Percentiles rank a stretch among this genome's conserved stretches.
These are phyloP conservation scores for human (Homo sapiens) DNA, from an alignment of 2,113 vertebrate species.

Conservation along the genomic window DNA sequence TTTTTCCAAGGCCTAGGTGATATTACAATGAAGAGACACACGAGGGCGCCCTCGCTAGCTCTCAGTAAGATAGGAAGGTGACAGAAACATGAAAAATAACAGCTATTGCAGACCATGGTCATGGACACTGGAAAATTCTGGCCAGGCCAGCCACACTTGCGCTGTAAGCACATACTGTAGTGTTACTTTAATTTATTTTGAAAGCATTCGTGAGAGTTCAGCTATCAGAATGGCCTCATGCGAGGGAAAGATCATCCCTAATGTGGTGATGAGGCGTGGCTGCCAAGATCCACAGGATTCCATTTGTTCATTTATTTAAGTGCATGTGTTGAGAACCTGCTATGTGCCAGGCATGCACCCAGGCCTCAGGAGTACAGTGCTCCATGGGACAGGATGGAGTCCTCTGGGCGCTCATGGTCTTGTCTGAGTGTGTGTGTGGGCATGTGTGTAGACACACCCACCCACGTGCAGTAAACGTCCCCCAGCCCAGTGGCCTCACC, in stretches of 20 bases:
- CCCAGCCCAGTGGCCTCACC: rapidly evolving
- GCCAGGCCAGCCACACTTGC: not conserved
- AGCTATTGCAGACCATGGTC: not conserved
- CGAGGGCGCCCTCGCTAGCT: not conserved
- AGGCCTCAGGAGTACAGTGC: not conserved
- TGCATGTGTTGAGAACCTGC: not conserved
- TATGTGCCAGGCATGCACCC: not conserved
- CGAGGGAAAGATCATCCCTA: not conserved
- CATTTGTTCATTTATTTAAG: not conserved
- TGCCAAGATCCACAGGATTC: not conserved
- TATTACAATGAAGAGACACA: not conserved
- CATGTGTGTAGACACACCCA: rapidly evolving
- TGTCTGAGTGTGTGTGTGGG: not conserved
- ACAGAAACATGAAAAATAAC: not conserved
- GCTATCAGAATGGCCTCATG: not conserved
- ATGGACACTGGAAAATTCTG: not conserved
- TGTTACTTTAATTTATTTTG: not conserved
- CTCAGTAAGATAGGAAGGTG: not conserved
- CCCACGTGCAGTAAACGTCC: rapidly evolving
- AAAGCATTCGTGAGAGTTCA: not conserved
- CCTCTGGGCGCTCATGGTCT: not conserved
- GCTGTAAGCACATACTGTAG: not conserved
- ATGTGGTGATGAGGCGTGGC: not conserved
- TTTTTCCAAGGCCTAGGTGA: not conserved
- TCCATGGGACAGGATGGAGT: not conserved